These are phyloP conservation scores for Xanthia togata DNA, from an alignment of 2,888 invertebrate genomes.

Conservation along the genomic window DNA sequence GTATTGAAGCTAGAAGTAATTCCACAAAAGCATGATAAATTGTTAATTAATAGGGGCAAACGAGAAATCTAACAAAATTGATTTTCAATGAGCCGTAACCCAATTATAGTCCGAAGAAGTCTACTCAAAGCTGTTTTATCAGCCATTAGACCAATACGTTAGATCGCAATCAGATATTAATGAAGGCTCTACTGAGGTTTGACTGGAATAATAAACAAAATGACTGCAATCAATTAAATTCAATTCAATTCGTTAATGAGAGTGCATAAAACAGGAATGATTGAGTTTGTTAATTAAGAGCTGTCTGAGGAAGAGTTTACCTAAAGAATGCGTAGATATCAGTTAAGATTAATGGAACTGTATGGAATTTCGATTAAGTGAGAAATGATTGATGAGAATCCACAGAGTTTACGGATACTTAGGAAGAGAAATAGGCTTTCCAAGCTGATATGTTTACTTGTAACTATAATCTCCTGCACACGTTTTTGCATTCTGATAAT, in stretches of 20 bases:
- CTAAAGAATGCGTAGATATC: neutral
- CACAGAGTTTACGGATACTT: too few relatives aligned
- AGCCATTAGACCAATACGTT: slow-evolving; percentile 16
- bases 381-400: neutral
- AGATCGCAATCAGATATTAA: slow-evolving; percentile 51
- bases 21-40: slow-evolving; percentile 41
- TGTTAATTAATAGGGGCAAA: slow-evolving; percentile 41
- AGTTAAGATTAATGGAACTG: slow-evolving; percentile 3
- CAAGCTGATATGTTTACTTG: neutral
- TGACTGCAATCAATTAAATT: slow-evolving; percentile 47
- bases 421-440: neutral
- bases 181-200: slow-evolving; percentile 26
- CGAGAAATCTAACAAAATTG: slow-evolving; percentile 48
- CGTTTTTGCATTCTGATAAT: neutral
- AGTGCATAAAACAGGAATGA: slow-evolving; percentile 21
- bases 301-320: slow-evolving; percentile 7
- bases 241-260: slow-evolving; percentile 26
- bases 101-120: slow-evolving; percentile 35
- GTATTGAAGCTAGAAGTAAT: slow-evolving; percentile 20
- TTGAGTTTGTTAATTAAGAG: slow-evolving; percentile 1
- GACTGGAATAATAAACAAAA: slow-evolving; percentile 49
- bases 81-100: slow-evolving; percentile 46
- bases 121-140: slow-evolving; percentile 27
- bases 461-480: neutral
- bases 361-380: slow-evolving; percentile 4